Evolutionary conservation across 2,888 invertebrate species (phyloP).

Genomic region (Gymnoscelis rufifasciata): DNA sequence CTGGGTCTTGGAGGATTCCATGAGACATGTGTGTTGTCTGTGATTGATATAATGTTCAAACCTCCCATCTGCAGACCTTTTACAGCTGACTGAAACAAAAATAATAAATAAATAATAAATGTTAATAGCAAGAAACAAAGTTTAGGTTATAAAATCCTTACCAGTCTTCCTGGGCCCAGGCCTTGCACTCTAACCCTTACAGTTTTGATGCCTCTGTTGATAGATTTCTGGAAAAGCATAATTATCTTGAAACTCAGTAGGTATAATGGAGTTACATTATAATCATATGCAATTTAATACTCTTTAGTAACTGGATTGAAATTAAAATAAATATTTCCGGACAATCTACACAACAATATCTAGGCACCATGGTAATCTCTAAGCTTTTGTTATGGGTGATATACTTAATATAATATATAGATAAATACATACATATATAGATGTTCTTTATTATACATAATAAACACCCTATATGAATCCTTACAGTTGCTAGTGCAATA

Average conservation of each 20-base stretch:
- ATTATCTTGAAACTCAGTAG: no score
- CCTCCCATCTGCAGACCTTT: constrained; percentile 97
- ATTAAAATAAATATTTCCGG: constrained; percentile 41
- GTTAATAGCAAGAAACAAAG: no score
- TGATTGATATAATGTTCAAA: constrained; percentile 92
- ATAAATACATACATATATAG: no score
- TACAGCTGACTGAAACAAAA: constrained; percentile 86
- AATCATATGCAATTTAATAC: no score
- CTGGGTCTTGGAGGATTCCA: constrained; percentile 90
- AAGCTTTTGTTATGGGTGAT: no score
- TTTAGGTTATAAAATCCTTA: no score
- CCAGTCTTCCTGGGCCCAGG: constrained; percentile 94
- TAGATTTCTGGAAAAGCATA: constrained; percentile 85
- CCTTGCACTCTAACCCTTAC: constrained; percentile 89
- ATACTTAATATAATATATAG: no score
- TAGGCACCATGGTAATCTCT: no score
- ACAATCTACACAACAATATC: no score
- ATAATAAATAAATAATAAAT: neutral
- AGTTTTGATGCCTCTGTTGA: constrained; percentile 85
- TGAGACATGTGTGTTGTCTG: constrained; percentile 92
- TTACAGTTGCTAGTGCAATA: constrained; percentile 85
- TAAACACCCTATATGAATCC: no score
- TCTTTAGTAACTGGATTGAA: neutral
- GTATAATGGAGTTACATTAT: no score
- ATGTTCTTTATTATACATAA: no score